phyloP scores from a whole-genome alignment of 2,113 vertebrate genomes.

The Bos indicus region DNA sequence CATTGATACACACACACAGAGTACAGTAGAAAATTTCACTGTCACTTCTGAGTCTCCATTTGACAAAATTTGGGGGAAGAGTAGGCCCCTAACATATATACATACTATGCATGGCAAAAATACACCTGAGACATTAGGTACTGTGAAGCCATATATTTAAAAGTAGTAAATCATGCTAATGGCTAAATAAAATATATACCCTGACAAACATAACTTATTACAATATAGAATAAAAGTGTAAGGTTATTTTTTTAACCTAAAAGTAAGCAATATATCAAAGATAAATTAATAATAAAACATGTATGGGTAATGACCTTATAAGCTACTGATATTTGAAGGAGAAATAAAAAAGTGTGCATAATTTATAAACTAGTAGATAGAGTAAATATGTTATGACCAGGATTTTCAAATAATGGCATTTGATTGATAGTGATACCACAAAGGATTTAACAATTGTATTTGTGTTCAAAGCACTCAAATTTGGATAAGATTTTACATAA shows the following conservation, averaged over 20 bases:
- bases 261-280: not conserved
- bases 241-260: not conserved
- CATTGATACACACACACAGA: not conserved
- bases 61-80: not conserved
- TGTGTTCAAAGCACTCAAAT: not conserved
- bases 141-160: not conserved
- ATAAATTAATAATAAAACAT: not conserved
- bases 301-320: not conserved
- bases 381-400: not conserved
- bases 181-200: not conserved
- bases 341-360: not conserved
- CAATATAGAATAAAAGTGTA: not conserved
- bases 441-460: not conserved
- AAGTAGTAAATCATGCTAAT: not conserved
- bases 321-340: not conserved
- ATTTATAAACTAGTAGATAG: not conserved
- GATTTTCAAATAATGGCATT: not conserved
- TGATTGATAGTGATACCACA: not conserved
- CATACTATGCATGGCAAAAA: not conserved
- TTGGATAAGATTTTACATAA: not conserved
- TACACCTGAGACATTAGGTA: not conserved
- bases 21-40: not conserved
- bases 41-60: not conserved
- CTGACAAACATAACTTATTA: not conserved
- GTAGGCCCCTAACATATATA: not conserved